Conservation (phyloP, 1,140 invertebrate genomes). For the Sitophilus oryzae region DNA sequence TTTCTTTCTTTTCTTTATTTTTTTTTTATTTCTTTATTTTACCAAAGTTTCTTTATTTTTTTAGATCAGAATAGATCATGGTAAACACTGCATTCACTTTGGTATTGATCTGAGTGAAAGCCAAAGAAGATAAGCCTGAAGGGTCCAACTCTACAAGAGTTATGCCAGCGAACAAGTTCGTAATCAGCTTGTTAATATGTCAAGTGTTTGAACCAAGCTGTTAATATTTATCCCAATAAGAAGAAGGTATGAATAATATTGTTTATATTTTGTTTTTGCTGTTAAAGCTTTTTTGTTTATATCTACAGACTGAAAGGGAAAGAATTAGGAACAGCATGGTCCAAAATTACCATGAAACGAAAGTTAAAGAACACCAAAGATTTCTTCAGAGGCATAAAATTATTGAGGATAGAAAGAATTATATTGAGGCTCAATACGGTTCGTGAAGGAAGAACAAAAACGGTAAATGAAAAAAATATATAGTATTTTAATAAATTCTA, state of each 20-base stretch:
- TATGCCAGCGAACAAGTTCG: slow-evolving; percentile 92
- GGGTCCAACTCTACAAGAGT: slow-evolving; percentile 85
- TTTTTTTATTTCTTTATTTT: background rate
- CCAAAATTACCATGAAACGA: slow-evolving; percentile 79
- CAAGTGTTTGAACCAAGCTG: slow-evolving; percentile 76
- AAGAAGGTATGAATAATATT: slow-evolving; percentile 56
- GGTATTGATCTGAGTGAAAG: slow-evolving; percentile 88
- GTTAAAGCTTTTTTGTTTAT: slow-evolving; percentile 9
- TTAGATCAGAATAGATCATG: slow-evolving; percentile 47
- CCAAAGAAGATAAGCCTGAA: slow-evolving; percentile 88
- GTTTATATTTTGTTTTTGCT: slow-evolving; percentile 6
- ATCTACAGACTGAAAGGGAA: slow-evolving; percentile 49
- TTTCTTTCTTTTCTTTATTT: background rate
- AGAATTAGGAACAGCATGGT: slow-evolving; percentile 72
- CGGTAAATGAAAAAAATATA: slow-evolving; percentile 14
- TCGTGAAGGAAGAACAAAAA: slow-evolving; percentile 81
- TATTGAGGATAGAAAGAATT: slow-evolving; percentile 93
- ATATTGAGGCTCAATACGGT: slow-evolving; percentile 82
- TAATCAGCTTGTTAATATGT: slow-evolving; percentile 87
- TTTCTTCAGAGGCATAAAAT: slow-evolving; percentile 88
- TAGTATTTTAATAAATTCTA: too few species aligned
- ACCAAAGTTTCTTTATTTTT: background rate
- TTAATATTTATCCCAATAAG: slow-evolving; percentile 75
- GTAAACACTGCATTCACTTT: slow-evolving; percentile 75
- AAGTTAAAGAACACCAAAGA: slow-evolving; percentile 77